Base-by-base conservation (phyloP, 2,797 vertebrate genomes). In the Harpagifer antarcticus region DNA sequence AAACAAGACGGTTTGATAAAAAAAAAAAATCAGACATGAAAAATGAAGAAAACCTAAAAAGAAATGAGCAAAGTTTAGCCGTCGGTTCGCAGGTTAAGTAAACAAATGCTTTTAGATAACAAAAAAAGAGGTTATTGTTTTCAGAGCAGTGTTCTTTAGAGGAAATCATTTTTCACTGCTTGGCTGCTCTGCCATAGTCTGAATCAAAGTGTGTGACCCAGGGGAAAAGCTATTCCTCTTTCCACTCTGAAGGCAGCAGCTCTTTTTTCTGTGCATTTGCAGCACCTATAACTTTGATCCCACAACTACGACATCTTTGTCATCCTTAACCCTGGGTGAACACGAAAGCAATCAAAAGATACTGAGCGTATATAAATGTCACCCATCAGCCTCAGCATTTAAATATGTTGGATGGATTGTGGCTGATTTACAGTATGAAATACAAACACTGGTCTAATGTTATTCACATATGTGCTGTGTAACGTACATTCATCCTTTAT, bases 151-250 rank as follows among this genome's bases (percentile, higher is more conserved):
- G 52, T 76, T 83, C 76, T 88, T 77, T 63, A 76, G 68, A 75
- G 80, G 76, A 89, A 91, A 91, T 90, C 48, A 61, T 15, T 84
- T 89, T 86, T 82, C 68, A 56, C 67, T 82, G 87, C 84, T 86
- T 86, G 83, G 72, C 88, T 89, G 85, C 86, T 87, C 85, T 69
- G 67, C 72, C 1, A 15, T 68, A 49, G 78, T 81, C 56, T 69
- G 74, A 87, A 89, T 86, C 79, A 78, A 86, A 86, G 73, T 64
- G 58, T 61, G 67, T 78, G 87, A 85, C 81, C 78, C 12, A 6
- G 82, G 54, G 71, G 82, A 85, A 81, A 76, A 80, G 72, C 45
- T 58, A 56, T 74, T 82, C 64, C 60, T 87, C 67, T 64, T 43
- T 74, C 17, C 71, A 59, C 73, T 79, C 73, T 82, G 64, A 72